Evolutionary conservation across 1,140 invertebrate species (phyloP), one percentile per base, ranked within the genome.

Genomic region (Telenomus remus): DNA sequence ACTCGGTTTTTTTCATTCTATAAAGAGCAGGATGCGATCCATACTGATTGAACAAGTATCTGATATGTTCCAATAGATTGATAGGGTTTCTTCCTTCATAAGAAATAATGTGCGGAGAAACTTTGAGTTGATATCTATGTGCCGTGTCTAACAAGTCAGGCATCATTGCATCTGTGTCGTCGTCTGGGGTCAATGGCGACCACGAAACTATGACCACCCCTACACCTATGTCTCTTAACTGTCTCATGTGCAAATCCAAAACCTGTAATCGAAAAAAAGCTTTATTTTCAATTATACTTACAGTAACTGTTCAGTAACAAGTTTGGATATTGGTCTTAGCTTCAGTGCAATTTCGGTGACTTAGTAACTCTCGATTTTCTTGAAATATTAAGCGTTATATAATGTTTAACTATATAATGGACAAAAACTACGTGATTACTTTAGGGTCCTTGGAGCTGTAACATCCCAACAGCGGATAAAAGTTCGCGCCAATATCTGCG

Each of bases 21-120:
- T 90, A 90, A 33, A 91, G 86, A 5, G 89, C 89, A 5, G 88
- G 88, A 79, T 90, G 87, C 4, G 82, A 84, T 1, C 82, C 83
- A 43, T 85, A 87, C 11, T 83, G 82, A n/a, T 65, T 78, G 19
- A 87, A 82, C 5, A 88, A 65, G 54, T 87, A 84, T 70, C 81
- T 76, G 46, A 89, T 81, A 71, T 89, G 83, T 13, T 86, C 79
- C 13, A 85, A 78, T 15, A 89, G 79, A 80, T 88, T 89, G 8
- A 86, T 87, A 11, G 87, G 85, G 79, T 88, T 89, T 54, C 89
- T 76, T 46, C 84, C 83, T 27, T 79, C 72, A 61, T 90, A 89
- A 27, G 86, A 83, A 60, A 89, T 87, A 15, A 90, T 85, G 54
- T 89, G 88, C 6, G 87, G 83, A 7, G 89, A 85, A 7, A 90